Evolutionary conservation across 2,113 vertebrate genomes (phyloP).

Genomic region (Syngnathoides biaculeatus): DNA sequence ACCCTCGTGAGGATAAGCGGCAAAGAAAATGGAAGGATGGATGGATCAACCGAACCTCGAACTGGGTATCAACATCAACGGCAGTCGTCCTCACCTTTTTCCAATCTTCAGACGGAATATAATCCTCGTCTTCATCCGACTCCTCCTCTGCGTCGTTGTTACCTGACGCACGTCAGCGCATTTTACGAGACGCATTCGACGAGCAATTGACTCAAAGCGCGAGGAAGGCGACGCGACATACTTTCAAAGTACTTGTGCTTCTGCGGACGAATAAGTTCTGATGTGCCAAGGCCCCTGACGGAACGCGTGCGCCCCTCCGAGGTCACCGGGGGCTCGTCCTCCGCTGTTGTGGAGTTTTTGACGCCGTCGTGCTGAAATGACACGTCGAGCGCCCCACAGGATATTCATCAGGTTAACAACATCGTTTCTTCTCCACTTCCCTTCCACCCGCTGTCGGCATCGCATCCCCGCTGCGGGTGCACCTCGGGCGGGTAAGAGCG

Average conservation of each 20-base stretch:
- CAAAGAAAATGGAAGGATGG: too few species aligned
- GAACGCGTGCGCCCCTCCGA: slow-evolving; percentile 81
- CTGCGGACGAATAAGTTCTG: slow-evolving; percentile 85
- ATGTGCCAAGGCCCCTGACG: slow-evolving; percentile 78
- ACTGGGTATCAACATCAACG: background rate
- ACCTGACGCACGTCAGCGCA: slow-evolving; percentile 58
- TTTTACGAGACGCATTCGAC: background rate
- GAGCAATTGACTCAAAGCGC: background rate
- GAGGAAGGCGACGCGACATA: slow-evolving; percentile 58
- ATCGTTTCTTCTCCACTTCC: too few species aligned
- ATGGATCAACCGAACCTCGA: background rate
- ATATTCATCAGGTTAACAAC: background rate
- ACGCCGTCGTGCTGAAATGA: slow-evolving; percentile 78
- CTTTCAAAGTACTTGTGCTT: slow-evolving; percentile 94
- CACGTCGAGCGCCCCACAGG: background rate
- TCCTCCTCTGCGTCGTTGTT: slow-evolving; percentile 91
- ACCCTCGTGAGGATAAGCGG: too few species aligned
- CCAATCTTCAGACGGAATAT: slow-evolving; percentile 97
- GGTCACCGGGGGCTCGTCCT: slow-evolving; percentile 79
- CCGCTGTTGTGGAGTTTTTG: slow-evolving; percentile 81
- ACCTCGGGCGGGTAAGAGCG: too few species aligned
- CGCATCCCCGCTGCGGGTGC: too few species aligned
- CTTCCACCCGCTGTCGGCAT: too few species aligned
- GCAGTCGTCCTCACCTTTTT: slow-evolving; percentile 80
- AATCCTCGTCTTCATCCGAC: slow-evolving; percentile 98